Evolutionary conservation across 2,888 invertebrate species (phyloP).

Genomic region (Synanthedon andrenaeformis): DNA sequence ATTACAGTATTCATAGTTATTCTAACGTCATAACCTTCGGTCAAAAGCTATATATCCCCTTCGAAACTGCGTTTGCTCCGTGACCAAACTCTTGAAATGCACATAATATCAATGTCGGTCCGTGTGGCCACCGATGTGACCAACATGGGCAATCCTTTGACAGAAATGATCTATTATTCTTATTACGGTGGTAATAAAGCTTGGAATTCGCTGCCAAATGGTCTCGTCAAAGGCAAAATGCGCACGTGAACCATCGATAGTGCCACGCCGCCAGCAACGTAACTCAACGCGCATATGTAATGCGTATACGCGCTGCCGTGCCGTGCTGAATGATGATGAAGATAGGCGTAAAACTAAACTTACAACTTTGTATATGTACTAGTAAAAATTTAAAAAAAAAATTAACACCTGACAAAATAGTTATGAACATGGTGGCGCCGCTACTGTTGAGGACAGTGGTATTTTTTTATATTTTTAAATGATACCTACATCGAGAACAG

Average conservation of each 20-base stretch:
- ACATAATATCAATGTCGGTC: slow-evolving; percentile 44
- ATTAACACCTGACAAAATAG: no score
- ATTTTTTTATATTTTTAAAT: no score
- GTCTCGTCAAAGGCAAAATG: slow-evolving; percentile 27
- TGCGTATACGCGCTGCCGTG: slow-evolving; percentile 43
- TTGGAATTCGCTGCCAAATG: slow-evolving; percentile 27
- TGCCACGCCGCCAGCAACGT: slow-evolving; percentile 32
- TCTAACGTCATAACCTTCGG: slow-evolving; percentile 63
- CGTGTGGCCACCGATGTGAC: slow-evolving; percentile 37
- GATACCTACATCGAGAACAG: no score
- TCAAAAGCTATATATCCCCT: slow-evolving; percentile 57
- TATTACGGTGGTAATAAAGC: slow-evolving; percentile 30
- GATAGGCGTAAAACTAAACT: slow-evolving; percentile 9
- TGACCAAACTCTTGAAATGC: slow-evolving; percentile 63
- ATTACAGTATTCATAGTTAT: slow-evolving; percentile 66
- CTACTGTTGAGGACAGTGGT: no score
- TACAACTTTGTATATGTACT: no score
- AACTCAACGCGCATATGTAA: slow-evolving; percentile 53
- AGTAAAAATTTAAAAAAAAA: no score
- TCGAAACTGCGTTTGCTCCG: slow-evolving; percentile 47
- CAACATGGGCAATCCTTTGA: slow-evolving; percentile 4
- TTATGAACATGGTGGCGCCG: no score
- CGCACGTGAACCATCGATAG: slow-evolving; percentile 50
- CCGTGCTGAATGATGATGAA: slow-evolving; percentile 53
- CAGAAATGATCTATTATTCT: slow-evolving; percentile 11